phyloP scores from a whole-genome alignment of 1,140 invertebrate genomes.

The Cherax quadricarinatus region DNA sequence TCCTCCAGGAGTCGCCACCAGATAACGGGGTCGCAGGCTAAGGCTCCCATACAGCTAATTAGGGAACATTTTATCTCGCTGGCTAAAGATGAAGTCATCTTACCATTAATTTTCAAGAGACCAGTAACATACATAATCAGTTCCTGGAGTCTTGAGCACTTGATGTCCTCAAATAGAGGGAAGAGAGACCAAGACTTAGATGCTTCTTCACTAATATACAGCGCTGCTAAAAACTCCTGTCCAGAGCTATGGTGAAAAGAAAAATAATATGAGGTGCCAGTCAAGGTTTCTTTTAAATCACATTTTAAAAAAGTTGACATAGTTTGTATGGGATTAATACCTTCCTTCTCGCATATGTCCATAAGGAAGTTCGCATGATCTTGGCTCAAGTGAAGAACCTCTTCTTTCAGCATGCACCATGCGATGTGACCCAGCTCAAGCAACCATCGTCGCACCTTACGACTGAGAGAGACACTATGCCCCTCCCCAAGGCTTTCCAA shows the following conservation, averaged over 20 bases:
- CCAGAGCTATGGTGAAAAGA: conserved; percentile 61
- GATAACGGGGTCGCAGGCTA: neutral
- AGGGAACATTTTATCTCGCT: conserved; percentile 25
- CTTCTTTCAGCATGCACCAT: conserved; percentile 63
- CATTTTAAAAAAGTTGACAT: conserved; percentile 66
- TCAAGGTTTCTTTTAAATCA: conserved; percentile 48
- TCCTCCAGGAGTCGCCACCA: conserved; percentile 39
- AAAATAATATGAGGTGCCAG: conserved; percentile 46
- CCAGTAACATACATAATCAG: conserved; percentile 52
- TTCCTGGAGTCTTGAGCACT: conserved; percentile 28
- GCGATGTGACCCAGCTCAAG: conserved; percentile 44
- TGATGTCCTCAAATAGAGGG: neutral
- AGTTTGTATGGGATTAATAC: conserved; percentile 64
- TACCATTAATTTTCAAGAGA: conserved; percentile 39
- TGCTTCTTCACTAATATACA: conserved; percentile 35
- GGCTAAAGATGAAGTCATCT: conserved; percentile 31
- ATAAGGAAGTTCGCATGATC: conserved; percentile 49
- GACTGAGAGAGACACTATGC: conserved; percentile 40
- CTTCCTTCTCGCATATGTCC: conserved; percentile 47
- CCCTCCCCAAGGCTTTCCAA: conserved; percentile 15
- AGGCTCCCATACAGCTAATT: neutral
- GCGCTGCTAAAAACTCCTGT: conserved; percentile 58
- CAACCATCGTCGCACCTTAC: conserved; percentile 51
- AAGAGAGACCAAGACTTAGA: conserved; percentile 5
- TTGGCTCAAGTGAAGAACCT: conserved; percentile 44